Conservation (phyloP, 37 sponge, comb jelly and placozoan genomes). For the Hexactinellida sp. region DNA sequence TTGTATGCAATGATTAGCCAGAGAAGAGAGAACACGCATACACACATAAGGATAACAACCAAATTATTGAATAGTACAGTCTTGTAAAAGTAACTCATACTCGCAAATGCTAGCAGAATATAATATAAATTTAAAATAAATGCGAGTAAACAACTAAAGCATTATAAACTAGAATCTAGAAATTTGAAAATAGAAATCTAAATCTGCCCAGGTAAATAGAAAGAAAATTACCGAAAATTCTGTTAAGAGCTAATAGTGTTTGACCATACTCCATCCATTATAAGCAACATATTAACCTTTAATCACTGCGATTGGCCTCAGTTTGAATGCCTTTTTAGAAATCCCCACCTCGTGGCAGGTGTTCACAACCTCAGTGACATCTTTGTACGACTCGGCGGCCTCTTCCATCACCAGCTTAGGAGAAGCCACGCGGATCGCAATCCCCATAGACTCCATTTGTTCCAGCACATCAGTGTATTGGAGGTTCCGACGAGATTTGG, state of each 20-base stretch:
- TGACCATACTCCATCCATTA: no score
- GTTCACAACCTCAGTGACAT: slow-evolving; percentile 97
- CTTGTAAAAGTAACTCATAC: background rate
- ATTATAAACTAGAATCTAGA: no score
- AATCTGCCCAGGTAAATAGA: background rate
- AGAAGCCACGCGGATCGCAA: slow-evolving; percentile 89
- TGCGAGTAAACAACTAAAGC: background rate
- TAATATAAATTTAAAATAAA: background rate
- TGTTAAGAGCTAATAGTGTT: no score
- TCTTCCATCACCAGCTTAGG: slow-evolving; percentile 99
- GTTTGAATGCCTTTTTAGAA: slow-evolving; percentile 81
- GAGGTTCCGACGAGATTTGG: slow-evolving; percentile 52
- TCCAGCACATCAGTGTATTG: slow-evolving; percentile 77
- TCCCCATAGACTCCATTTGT: slow-evolving; percentile 60
- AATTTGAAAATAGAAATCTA: background rate
- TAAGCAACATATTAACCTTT: slow-evolving; percentile 59
- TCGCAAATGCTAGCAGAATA: background rate
- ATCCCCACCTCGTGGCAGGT: slow-evolving; percentile 96
- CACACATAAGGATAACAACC: background rate
- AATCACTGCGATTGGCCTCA: slow-evolving; percentile 94
- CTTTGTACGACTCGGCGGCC: slow-evolving; percentile 98
- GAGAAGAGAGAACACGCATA: background rate
- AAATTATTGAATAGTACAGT: background rate
- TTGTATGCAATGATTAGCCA: background rate
- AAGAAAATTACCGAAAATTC: no score